Percentiles rank a stretch among this genome's conserved stretches.
phyloP scores from a whole-genome alignment of 1,140 invertebrate genomes.

The Drosophila seguyi region DNA sequence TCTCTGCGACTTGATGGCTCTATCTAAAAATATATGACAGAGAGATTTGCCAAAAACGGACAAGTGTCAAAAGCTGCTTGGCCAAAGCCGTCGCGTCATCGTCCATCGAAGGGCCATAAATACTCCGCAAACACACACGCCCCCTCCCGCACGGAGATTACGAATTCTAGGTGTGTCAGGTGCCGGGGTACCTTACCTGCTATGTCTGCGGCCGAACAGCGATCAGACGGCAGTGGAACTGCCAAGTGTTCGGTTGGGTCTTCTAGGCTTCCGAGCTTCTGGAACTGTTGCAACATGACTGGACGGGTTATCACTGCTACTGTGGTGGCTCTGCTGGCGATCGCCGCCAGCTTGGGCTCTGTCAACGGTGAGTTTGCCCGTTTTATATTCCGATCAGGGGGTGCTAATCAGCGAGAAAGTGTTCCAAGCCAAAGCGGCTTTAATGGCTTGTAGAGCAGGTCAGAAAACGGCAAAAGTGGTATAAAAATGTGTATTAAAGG shows the following conservation, averaged over 20 bases:
- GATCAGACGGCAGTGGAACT: slow-evolving; percentile 64
- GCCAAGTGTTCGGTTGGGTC: slow-evolving; percentile 49
- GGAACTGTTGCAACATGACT: slow-evolving; percentile 59
- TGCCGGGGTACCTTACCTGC: slow-evolving; percentile 38
- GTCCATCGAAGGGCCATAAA: slow-evolving; percentile 42
- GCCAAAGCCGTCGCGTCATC: slow-evolving; percentile 18
- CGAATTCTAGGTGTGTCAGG: slow-evolving; percentile 50
- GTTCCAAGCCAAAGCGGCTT: slow-evolving; percentile 10
- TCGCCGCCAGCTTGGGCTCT: slow-evolving; percentile 31
- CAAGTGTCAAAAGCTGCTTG: slow-evolving; percentile 33
- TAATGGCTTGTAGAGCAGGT: slow-evolving; percentile 17
- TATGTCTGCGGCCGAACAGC: background rate
- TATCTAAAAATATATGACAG: slow-evolving; percentile 26
- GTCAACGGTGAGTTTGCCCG: slow-evolving; percentile 61
- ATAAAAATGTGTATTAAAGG: background rate
- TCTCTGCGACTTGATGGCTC: slow-evolving; percentile 32
- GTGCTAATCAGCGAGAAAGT: slow-evolving; percentile 58
- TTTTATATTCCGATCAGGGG: slow-evolving; percentile 58
- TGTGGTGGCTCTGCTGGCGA: slow-evolving; percentile 37
- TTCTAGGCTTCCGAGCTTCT: slow-evolving; percentile 5
- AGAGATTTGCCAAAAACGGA: slow-evolving; percentile 20
- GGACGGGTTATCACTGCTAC: slow-evolving; percentile 38
- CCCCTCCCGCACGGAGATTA: slow-evolving; percentile 48
- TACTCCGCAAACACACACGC: slow-evolving; percentile 15
- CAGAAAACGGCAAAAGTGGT: background rate